These are phyloP conservation scores for Phragmatobia fuliginosa DNA, from an alignment of 2,888 invertebrate species.

Conservation along the genomic window DNA sequence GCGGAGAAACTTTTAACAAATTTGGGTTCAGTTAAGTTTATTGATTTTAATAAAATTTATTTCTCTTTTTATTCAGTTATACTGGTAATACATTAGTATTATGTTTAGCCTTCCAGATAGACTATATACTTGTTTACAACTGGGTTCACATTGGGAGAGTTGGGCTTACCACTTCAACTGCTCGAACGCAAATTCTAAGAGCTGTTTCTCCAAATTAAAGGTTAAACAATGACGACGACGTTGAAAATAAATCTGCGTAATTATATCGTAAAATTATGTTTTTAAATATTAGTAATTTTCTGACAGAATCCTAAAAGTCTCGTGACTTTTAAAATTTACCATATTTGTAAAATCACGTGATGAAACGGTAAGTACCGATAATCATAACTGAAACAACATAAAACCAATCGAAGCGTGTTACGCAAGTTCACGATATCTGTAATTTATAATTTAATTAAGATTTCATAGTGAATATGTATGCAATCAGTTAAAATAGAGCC, in stretches of 20 bases:
- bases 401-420: conserved; percentile 14
- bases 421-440: background rate
- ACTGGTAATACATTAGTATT: background rate
- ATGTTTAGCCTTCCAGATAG: background rate
- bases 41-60: background rate
- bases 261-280: background rate
- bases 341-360: conserved; percentile 18
- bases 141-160: background rate
- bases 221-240: too few species aligned
- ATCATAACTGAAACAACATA: conserved; percentile 1
- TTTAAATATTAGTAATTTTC: background rate
- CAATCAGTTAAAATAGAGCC: background rate
- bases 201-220: background rate
- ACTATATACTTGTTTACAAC: background rate
- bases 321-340: background rate
- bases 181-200: background rate
- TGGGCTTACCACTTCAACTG: background rate
- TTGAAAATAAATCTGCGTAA: background rate
- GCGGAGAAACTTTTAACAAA: background rate
- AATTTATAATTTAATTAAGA: background rate
- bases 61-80: background rate
- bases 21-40: background rate
- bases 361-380: conserved; percentile 23
- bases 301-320: conserved; percentile 4
- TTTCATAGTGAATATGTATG: background rate